Evolutionary conservation across 1,140 invertebrate species (phyloP), one percentile per base, ranked within the genome.

Genomic region (Pemphigus obesinymphae): DNA sequence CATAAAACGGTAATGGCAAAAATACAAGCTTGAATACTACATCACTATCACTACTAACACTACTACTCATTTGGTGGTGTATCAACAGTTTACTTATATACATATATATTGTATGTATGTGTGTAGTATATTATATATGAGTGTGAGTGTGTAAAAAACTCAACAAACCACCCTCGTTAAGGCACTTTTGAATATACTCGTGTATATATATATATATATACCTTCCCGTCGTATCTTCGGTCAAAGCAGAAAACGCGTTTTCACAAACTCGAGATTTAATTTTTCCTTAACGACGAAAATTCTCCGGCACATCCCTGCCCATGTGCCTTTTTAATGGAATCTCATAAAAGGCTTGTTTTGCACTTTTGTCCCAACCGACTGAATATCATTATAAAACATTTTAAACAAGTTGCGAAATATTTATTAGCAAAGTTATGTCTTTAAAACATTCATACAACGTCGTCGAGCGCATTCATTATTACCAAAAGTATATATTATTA

Each of bases 41-140:
- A 40, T 26, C 10, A 23, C 15, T 6, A 3, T 2, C 53, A 55
- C 53, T 23, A 13, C 53, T 3, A 31, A 17, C n/a, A 68, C n/a
- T 5, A 48, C 45, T 10, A 15, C 48, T 31, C 26, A 53, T 76
- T 76, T 76, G 48, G 31, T 34, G 17, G n/a, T 76, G 23, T 55
- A 76, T 76, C 73, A 76, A 76, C 73, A 76, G 73, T 76, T 76
- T 76, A 53, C 55, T 73, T 73, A 48, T 73, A 73, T 17, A 75
- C 70, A 45, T 31, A 23, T 26, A 43, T 43, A 43, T 43, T 37
- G n/a, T 50, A 40, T 40, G 10, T 40, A 40, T 40, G 37, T 40
- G 10, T 40, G 10, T n/a, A n/a, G 37, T 40, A 20, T 23, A 55
- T 23, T 55, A 23, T 55, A 10, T 26, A 43, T 26, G 66, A n/a